Conservation (phyloP, 2,113 vertebrate species). For the Sylvilagus bachmani region DNA sequence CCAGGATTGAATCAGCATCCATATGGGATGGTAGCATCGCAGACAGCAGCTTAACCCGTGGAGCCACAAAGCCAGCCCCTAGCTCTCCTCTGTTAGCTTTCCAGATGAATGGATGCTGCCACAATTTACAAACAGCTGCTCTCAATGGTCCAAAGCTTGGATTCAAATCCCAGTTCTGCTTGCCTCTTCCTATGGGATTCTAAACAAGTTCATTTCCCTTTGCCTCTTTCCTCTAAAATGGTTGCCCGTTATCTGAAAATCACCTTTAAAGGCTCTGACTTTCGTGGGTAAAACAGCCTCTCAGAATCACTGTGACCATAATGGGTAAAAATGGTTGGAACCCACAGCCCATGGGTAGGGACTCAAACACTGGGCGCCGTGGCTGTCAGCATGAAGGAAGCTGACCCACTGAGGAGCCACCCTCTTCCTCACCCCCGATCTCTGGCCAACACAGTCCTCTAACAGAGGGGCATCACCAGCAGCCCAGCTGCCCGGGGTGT, state of each 20-base stretch:
- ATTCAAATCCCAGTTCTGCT: neutral
- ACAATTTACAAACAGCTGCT: constrained; percentile 19
- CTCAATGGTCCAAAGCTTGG: neutral
- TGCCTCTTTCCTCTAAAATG: neutral
- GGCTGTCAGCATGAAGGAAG: neutral
- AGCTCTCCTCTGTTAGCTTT: neutral
- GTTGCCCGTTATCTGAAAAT: neutral
- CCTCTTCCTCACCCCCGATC: neutral
- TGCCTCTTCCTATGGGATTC: neutral
- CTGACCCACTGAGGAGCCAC: neutral
- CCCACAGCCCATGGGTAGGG: neutral
- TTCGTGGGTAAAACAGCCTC: neutral
- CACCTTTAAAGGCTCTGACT: neutral
- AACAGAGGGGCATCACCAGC: neutral
- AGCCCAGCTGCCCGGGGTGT: neutral
- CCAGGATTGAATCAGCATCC: too few species aligned
- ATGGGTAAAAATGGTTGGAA: neutral
- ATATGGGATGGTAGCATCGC: too few species aligned
- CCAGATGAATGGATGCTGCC: neutral
- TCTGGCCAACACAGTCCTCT: constrained; percentile 3
- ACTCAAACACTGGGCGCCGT: neutral
- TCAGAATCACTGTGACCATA: neutral
- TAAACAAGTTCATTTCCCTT: neutral
- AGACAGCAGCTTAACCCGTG: too few species aligned
- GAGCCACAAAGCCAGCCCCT: too few species aligned